A percentile compares a stretch with the other conserved stretches of the same genome.
Evolutionary conservation across 2,113 vertebrate genomes (phyloP).

Genomic region (Elephas maximus): DNA sequence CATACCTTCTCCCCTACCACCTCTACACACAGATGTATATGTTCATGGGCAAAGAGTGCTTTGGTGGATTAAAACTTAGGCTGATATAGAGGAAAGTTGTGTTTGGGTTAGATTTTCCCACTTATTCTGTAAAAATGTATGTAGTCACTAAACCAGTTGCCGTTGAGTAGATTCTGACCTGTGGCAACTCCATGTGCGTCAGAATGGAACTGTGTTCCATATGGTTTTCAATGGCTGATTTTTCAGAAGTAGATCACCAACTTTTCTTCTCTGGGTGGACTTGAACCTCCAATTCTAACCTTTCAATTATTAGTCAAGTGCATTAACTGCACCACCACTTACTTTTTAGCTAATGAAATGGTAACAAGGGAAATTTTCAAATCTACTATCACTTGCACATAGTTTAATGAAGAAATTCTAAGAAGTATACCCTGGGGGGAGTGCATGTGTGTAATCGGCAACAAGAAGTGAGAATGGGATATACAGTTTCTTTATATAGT

Average conservation of each 20-base stretch:
- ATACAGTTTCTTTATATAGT: neutral
- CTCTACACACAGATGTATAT: too few relatives aligned
- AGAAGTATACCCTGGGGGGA: neutral
- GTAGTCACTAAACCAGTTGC: neutral
- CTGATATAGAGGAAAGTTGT: neutral
- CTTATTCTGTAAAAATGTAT: neutral
- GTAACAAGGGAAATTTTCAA: neutral
- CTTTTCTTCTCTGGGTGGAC: too few relatives aligned
- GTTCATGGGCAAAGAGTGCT: neutral
- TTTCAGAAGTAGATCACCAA: too few relatives aligned
- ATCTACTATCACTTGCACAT: neutral
- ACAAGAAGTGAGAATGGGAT: neutral
- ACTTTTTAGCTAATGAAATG: neutral
- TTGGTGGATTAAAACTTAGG: conserved; percentile 2
- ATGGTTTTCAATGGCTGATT: too few relatives aligned
- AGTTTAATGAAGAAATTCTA: neutral
- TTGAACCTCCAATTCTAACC: too few relatives aligned
- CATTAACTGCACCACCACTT: neutral
- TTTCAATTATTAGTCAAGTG: too few relatives aligned
- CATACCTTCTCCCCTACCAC: fast-evolving
- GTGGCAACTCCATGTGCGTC: neutral
- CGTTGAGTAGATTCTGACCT: too few relatives aligned
- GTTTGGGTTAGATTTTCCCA: neutral
- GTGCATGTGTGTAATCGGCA: neutral
- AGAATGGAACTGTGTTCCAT: too few relatives aligned